Evolutionary conservation across 2,797 vertebrate genomes (phyloP), one percentile per base, ranked within the genome.

Genomic region (Gorsachius magnificus): DNA sequence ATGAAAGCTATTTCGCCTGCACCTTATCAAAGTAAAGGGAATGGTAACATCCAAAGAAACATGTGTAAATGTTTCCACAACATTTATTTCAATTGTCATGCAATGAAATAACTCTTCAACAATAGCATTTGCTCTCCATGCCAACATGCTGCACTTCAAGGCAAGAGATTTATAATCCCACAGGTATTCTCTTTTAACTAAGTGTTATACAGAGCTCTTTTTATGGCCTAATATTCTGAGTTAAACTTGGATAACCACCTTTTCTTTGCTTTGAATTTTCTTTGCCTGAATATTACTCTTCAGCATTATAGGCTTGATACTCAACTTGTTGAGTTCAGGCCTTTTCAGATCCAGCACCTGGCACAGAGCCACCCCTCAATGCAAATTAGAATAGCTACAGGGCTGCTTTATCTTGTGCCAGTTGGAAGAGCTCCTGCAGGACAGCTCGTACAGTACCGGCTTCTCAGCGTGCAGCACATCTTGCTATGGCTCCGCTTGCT

Each of bases 1-100:
- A 90, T 63, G 87, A 91, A 93, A 90, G 70, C 13, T 93, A 83
- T 95, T 93, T 96, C 96, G 74, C 79, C 87, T 96, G 92, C 36
- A 43, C 95, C 94, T 91, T 93, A 94, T 97, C 95, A 95, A 96
- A 96, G 76, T 56, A 83, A 56, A 83, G 14, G 20, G 57, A 93
- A 93, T 81, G 66, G 68, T 69, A 93, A 90, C 74, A 92, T 90
- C 70, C 79, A 95, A 88, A 94, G 87, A 64, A 96, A 95, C 60
- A 82, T 77, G 81, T 96, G 89, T 95, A 97, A 97, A 87, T 88
- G 57, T 83, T 97, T 97, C 95, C 81, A 93, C 79, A 91, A 95
- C 83, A 95, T 90, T 87, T 74, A 56, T 96, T 96, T 95, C 81
- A 91, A 78, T 88, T 94, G 93, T 91, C 87, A 81, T 95, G 81